These are phyloP conservation scores for Tenthredo mesomela DNA, from an alignment of 2,888 invertebrate genomes.

Conservation along the genomic window DNA sequence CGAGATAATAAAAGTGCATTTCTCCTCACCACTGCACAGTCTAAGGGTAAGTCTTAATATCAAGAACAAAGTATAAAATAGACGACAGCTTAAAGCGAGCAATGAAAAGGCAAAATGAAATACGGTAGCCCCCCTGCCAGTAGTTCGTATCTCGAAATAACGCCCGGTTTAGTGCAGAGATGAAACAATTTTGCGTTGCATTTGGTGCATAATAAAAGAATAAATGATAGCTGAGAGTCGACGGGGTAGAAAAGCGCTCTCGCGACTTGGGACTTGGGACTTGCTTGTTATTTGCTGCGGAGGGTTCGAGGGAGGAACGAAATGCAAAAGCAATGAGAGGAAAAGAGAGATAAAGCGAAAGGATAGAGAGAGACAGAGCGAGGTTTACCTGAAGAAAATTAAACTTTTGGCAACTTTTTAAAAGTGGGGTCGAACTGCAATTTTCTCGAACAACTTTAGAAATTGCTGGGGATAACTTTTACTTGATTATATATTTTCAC, in stretches of 20 bases:
- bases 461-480: slow-evolving; percentile 53
- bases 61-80: slow-evolving; percentile 33
- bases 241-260: slow-evolving; percentile 35
- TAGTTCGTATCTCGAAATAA: slow-evolving; percentile 32
- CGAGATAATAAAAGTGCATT: neutral
- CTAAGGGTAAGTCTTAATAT: slow-evolving; percentile 37
- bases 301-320: neutral
- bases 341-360: slow-evolving; percentile 34
- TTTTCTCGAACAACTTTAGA: slow-evolving; percentile 69
- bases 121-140: neutral
- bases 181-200: slow-evolving; percentile 58
- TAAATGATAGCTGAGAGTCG: slow-evolving; percentile 58
- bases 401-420: slow-evolving; percentile 69
- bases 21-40: neutral
- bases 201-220: slow-evolving; percentile 61
- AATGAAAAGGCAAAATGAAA: slow-evolving; percentile 49
- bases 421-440: slow-evolving; percentile 68
- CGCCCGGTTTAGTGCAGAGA: slow-evolving; percentile 47
- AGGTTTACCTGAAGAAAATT: slow-evolving; percentile 64
- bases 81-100: slow-evolving; percentile 30
- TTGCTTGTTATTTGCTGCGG: slow-evolving; percentile 30
- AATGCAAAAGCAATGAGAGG: slow-evolving; percentile 33
- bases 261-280: slow-evolving; percentile 19
- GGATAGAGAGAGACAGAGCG: slow-evolving; percentile 22
- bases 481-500: slow-evolving; percentile 44